Evolutionary conservation across 2,113 vertebrate genomes (phyloP).

Genomic region (Aphyosemion australe): DNA sequence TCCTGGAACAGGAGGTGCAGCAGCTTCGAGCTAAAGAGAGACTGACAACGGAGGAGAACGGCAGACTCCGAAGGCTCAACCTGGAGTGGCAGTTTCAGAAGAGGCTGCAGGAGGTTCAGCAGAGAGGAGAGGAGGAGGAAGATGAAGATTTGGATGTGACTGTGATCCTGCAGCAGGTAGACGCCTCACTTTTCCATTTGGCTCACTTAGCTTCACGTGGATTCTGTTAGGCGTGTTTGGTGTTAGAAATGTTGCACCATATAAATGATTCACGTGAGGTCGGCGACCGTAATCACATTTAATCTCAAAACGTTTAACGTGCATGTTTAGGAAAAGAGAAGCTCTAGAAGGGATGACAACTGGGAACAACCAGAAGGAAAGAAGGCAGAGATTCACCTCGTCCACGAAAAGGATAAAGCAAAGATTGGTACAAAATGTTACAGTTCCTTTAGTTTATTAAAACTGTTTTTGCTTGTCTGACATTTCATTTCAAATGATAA

Average conservation of each 20-base stretch:
- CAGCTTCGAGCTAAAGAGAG: constrained; percentile 83
- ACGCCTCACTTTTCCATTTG: too few relatives aligned
- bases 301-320: background rate
- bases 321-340: constrained; percentile 38
- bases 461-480: background rate
- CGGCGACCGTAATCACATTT: background rate
- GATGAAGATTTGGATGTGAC: constrained; percentile 86
- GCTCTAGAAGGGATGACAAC: constrained; percentile 14
- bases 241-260: too few relatives aligned
- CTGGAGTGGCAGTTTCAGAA: constrained; percentile 95
- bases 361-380: constrained; percentile 10
- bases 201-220: too few relatives aligned
- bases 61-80: constrained; percentile 85
- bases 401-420: constrained; percentile 9
- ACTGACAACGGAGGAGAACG: constrained; percentile 81
- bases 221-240: too few relatives aligned
- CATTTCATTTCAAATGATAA: too few relatives aligned
- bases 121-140: constrained; percentile 87
- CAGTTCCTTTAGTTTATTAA: background rate
- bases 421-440: constrained; percentile 21
- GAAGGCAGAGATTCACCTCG: background rate
- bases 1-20: constrained; percentile 86
- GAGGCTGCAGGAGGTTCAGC: constrained; percentile 87
- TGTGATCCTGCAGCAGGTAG: constrained; percentile 80
- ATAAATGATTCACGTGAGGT: background rate